Percentiles rank a stretch among this genome's conserved stretches.
Conservation (phyloP, 2,888 invertebrate genomes). For the Polylopha cassiicola region DNA sequence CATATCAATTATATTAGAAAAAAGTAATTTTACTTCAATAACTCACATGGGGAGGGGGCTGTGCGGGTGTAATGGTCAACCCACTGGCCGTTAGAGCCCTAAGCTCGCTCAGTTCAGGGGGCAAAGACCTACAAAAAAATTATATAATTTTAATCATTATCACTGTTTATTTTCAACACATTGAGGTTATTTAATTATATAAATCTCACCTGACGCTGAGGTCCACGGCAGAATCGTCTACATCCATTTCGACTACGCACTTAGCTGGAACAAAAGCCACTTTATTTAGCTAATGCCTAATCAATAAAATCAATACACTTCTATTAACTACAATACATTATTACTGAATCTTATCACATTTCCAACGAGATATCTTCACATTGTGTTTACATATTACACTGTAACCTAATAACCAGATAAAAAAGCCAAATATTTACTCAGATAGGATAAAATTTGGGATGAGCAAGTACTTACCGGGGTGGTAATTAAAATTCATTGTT, state of each 20-base stretch:
- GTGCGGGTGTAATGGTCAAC: constrained; percentile 80
- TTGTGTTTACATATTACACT: constrained; percentile 18
- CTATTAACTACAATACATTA: constrained; percentile 4
- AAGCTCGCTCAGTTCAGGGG: constrained; percentile 75
- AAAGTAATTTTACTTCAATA: constrained; percentile 10
- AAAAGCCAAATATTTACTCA: constrained; percentile 28
- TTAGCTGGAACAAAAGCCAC: constrained; percentile 36
- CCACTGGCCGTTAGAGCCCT: constrained; percentile 79
- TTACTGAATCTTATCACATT: constrained; percentile 3
- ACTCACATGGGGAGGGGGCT: constrained; percentile 75
- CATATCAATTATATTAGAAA: neutral
- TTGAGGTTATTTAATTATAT: constrained; percentile 17
- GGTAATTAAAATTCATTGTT: constrained; percentile 13
- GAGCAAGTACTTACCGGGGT: constrained; percentile 17
- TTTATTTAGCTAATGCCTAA: constrained; percentile 12
- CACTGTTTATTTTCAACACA: neutral
- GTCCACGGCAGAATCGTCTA: constrained; percentile 93
- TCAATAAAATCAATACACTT: constrained; percentile 24
- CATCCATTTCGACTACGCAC: constrained; percentile 83
- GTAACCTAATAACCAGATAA: constrained; percentile 17
- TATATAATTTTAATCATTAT: constrained; percentile 6
- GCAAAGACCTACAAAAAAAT: constrained; percentile 53
- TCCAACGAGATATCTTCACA: constrained; percentile 8
- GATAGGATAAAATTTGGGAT: constrained; percentile 23
- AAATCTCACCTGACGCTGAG: constrained; percentile 85